These are phyloP conservation scores for Calonectris borealis DNA, from an alignment of 2,113 vertebrate genomes.

Conservation along the genomic window DNA sequence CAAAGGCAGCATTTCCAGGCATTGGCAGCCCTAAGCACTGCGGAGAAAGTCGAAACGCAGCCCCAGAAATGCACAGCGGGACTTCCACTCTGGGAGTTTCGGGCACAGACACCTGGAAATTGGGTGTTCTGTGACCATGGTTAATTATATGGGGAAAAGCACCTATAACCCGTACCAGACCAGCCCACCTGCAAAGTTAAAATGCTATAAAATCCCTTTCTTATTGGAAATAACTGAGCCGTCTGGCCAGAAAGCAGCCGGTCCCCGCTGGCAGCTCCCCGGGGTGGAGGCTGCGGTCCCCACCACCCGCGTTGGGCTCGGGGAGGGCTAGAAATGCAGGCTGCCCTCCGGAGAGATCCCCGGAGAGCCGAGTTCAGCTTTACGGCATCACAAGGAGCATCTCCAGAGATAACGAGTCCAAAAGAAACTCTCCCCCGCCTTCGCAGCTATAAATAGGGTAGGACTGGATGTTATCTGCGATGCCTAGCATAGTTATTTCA, in stretches of 20 bases:
- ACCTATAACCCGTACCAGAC: rapidly evolving
- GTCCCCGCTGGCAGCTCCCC: background rate
- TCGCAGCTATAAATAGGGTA: background rate
- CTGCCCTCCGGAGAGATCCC: background rate
- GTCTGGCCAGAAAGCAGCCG: background rate
- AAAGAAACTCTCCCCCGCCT: background rate
- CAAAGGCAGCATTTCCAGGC: background rate
- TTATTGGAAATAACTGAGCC: background rate
- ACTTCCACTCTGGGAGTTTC: background rate
- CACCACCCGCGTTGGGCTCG: background rate
- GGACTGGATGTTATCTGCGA: background rate
- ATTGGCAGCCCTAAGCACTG: background rate
- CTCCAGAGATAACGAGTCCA: background rate
- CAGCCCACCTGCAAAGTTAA: background rate
- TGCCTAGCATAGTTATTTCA: background rate
- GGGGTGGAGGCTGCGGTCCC: background rate
- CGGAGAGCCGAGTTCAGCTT: background rate
- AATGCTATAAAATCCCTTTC: background rate
- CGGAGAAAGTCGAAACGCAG: background rate
- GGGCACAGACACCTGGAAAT: background rate
- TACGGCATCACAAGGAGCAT: background rate
- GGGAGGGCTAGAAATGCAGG: background rate
- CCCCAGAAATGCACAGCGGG: rapidly evolving
- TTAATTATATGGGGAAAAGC: rapidly evolving
- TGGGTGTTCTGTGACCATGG: background rate